These are phyloP conservation scores for Proteles cristata DNA, from an alignment of 2,113 vertebrate genomes.

Conservation along the genomic window DNA sequence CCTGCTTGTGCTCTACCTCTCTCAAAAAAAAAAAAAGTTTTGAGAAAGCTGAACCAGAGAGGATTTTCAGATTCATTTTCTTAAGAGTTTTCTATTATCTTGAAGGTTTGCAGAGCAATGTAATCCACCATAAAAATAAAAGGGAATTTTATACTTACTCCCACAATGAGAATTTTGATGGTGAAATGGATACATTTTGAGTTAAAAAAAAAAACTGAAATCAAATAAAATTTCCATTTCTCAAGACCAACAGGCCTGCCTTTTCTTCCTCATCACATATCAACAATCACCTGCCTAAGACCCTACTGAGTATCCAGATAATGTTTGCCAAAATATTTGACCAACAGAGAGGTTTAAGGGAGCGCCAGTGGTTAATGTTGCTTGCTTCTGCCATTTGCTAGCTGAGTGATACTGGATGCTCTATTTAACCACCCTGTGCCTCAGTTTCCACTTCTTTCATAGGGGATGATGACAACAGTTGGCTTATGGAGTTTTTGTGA, in stretches of 20 bases:
- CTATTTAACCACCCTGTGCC: not conserved
- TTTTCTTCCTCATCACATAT: not conserved
- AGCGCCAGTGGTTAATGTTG: not conserved
- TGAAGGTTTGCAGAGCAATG: not conserved
- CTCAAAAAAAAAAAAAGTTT: too few species aligned
- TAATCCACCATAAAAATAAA: not conserved
- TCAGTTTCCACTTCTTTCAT: not conserved
- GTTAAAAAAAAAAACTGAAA: not conserved
- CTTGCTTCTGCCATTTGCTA: not conserved
- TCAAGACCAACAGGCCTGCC: not conserved
- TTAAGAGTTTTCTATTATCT: not conserved
- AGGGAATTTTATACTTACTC: not conserved
- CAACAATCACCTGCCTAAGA: not conserved
- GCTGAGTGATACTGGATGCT: not conserved
- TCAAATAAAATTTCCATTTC: not conserved
- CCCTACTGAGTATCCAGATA: not conserved
- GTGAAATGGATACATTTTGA: constrained; percentile 6
- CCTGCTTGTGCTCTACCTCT: too few species aligned
- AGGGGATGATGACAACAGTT: not conserved
- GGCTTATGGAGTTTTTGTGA: not conserved
- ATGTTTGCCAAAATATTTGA: not conserved
- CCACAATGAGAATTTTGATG: constrained; percentile 32
- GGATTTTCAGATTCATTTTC: not conserved
- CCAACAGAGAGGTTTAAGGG: not conserved
- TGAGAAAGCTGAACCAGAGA: constrained; percentile 1